A percentile compares a stretch with the other conserved stretches of the same genome.
Conservation (phyloP, 1,140 invertebrate genomes). For the Elysia chlorotica region DNA sequence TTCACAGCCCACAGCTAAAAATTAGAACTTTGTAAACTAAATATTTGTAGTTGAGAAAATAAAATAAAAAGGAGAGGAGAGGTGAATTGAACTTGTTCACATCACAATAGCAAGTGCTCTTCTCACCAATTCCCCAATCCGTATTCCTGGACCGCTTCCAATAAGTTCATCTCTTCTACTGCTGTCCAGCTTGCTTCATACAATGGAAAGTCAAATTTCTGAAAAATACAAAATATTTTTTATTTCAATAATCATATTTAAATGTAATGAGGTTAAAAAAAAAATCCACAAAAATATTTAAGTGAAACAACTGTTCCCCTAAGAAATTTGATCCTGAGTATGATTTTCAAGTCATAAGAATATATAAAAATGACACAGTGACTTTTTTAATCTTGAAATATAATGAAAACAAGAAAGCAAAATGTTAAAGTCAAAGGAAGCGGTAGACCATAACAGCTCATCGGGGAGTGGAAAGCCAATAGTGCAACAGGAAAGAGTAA, state of each 20-base stretch:
- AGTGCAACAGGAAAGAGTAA: no score
- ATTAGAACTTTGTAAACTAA: no score
- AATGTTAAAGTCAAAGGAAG: no score
- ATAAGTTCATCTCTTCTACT: background rate
- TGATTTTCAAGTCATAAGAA: no score
- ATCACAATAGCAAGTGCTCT: no score
- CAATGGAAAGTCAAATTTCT: background rate
- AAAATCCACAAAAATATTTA: background rate
- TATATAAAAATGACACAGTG: background rate
- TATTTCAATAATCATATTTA: background rate
- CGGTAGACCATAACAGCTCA: no score
- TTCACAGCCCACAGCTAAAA: no score
- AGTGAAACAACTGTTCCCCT: background rate
- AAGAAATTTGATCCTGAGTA: background rate
- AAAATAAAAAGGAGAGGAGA: no score
- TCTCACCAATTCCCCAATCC: background rate
- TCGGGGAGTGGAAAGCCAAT: no score
- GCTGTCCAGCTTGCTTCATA: background rate
- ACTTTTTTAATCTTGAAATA: background rate
- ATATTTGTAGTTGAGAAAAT: no score
- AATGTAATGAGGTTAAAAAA: background rate
- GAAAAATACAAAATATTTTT: background rate
- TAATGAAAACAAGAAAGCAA: no score
- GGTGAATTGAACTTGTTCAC: no score
- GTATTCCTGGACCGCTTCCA: background rate